phyloP scores from a whole-genome alignment of 92 coral and sea anemone species.

The Palythoa heliodiscus region DNA sequence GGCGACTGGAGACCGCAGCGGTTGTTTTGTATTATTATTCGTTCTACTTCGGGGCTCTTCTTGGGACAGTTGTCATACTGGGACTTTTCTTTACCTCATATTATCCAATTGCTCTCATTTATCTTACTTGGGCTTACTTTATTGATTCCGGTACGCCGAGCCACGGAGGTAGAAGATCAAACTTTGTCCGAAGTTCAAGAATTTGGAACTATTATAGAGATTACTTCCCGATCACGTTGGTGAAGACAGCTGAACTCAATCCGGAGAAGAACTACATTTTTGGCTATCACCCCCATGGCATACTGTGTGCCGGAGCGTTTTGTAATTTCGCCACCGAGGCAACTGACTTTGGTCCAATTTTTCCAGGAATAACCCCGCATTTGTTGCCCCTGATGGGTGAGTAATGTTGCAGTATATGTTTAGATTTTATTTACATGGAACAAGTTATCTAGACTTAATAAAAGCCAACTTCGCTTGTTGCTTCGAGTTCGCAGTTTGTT shows the following conservation, averaged over 20 bases:
- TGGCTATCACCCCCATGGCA: constrained; percentile 98
- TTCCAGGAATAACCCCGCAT: constrained; percentile 96
- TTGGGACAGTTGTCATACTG: constrained; percentile 77
- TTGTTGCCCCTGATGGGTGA: constrained; percentile 90
- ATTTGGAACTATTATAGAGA: constrained; percentile 84
- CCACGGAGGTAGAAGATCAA: constrained; percentile 95
- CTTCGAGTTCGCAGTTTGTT: background rate
- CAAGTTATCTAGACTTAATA: background rate
- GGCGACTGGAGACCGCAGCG: constrained; percentile 95
- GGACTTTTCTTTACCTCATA: constrained; percentile 89
- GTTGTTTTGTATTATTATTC: constrained; percentile 91
- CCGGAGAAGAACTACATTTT: constrained; percentile 86
- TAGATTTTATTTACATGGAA: too few relatives aligned
- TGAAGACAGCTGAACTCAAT: constrained; percentile 90
- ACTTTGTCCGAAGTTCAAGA: constrained; percentile 73
- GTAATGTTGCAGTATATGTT: background rate
- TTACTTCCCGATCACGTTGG: constrained; percentile 87
- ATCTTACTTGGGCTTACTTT: constrained; percentile 92
- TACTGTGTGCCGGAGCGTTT: constrained; percentile 96
- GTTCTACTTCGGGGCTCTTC: constrained; percentile 86
- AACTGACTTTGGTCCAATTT: constrained; percentile 77
- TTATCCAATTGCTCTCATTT: constrained; percentile 84
- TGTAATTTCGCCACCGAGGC: constrained; percentile 99
- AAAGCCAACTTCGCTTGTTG: background rate
- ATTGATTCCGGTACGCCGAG: constrained; percentile 94